Evolutionary conservation across 2,888 invertebrate species (phyloP), one percentile per base, ranked within the genome.

Genomic region (Syrphus vitripennis): DNA sequence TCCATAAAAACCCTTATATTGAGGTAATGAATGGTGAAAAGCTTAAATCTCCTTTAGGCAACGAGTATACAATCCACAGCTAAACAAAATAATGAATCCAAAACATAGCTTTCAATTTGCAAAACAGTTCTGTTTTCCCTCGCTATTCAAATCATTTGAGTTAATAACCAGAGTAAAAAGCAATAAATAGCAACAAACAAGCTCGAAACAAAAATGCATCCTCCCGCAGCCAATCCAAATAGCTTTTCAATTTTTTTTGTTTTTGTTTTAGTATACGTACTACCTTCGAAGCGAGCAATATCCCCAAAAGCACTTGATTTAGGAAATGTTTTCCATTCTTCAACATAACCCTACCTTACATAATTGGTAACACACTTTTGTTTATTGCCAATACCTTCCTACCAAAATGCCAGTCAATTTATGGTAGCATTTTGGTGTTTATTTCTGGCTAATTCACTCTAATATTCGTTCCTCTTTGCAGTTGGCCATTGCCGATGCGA

Each of bases 351-450:
- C 34, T 10, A 34, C 10, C 9, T 26, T 14, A 50, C 50, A 29
- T 19, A 45, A 45, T 65, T 31, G 65, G 29, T 45, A 19, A 29
- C 65, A 7, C 45, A 65, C 42, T 65, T 65, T 45, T 65, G 29
- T 65, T 45, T 45, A 65, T 65, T 45, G 45, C 65, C n/a, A n/a
- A n/a, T n/a, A n/a, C n/a, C n/a, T n/a, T n/a, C n/a, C 29, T 29
- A n/a, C 42, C 45, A 65, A 45, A 65, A 65, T 31, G 42, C 65
- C 19, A 45, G 45, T 24, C 29, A 45, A 65, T 65, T 55, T 65
- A 65, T 65, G 45, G 29, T 31, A 45, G 42, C 45, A 65, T 65
- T 65, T 65, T 65, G 29, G 65, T 65, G 45, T 45, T 65, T 65
- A 29, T 29, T 45, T 10, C 63, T 26, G 14, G 16, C 45, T 45